These are phyloP conservation scores for Apeltes quadracus DNA, from an alignment of 2,113 vertebrate species.

Conservation along the genomic window DNA sequence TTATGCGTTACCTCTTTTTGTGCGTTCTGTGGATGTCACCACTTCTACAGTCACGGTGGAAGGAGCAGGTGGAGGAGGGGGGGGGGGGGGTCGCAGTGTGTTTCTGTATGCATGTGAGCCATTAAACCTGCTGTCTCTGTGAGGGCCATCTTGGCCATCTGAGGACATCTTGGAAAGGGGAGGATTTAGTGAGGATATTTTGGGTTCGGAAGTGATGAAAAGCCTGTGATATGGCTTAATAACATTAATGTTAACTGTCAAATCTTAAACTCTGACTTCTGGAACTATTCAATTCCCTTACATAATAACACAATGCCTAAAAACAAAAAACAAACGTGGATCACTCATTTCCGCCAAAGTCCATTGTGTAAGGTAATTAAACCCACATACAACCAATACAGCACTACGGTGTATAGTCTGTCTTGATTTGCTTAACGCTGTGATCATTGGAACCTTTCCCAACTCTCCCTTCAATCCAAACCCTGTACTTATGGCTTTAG, in stretches of 20 bases:
- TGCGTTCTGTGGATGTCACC: slow-evolving; percentile 22
- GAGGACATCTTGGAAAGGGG: neutral
- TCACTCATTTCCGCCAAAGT: neutral
- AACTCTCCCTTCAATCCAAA: neutral
- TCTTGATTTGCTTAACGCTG: neutral
- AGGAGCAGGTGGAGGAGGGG: slow-evolving; percentile 20
- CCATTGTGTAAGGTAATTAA: neutral
- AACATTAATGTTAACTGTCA: neutral
- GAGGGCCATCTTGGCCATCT: neutral
- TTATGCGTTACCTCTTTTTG: slow-evolving; percentile 15
- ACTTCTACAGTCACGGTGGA: slow-evolving; percentile 25
- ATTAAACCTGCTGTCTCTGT: neutral
- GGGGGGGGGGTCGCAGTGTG: neutral
- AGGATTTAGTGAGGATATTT: neutral
- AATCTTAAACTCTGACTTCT: neutral
- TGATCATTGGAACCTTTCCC: neutral
- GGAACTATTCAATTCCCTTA: neutral
- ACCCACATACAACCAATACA: neutral
- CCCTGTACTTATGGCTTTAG: neutral
- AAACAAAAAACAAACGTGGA: neutral
- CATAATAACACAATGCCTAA: neutral
- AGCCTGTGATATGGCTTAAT: neutral
- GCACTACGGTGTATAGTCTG: neutral
- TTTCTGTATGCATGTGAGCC: neutral
- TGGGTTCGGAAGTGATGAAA: neutral